Evolutionary conservation across 2,797 vertebrate species (phyloP).

Genomic region (Smutsia gigantea): DNA sequence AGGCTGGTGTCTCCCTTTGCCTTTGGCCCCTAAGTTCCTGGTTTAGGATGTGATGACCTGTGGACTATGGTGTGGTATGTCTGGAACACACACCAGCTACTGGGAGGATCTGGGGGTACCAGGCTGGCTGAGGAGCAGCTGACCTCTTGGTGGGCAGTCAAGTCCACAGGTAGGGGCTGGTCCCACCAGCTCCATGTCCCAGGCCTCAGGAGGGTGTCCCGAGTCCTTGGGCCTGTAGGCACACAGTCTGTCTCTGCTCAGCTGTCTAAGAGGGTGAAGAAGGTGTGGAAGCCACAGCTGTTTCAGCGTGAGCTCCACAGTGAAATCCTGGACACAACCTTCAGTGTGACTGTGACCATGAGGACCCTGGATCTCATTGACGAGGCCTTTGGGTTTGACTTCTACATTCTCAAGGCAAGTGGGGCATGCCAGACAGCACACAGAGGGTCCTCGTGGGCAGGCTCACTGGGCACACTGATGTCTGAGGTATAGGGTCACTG

Average conservation of each 20-base stretch:
- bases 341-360: constrained; percentile 91
- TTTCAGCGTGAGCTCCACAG: constrained; percentile 94
- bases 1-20: background rate
- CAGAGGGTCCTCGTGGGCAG: background rate
- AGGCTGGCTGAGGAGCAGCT: background rate
- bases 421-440: background rate
- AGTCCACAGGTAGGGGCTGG: background rate
- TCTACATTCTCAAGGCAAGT: constrained; percentile 95
- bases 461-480: rapidly evolving
- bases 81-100: background rate
- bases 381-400: constrained; percentile 93
- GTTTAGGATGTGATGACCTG: background rate
- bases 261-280: constrained; percentile 91
- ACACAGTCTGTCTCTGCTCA: constrained; percentile 19
- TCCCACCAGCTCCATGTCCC: rapidly evolving
- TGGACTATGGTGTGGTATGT: background rate
- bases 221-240: background rate
- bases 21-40: background rate
- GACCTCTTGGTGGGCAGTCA: background rate
- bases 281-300: constrained; percentile 95
- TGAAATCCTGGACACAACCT: constrained; percentile 94
- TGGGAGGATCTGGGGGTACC: background rate
- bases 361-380: constrained; percentile 95
- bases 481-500: background rate
- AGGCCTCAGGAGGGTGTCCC: background rate